phyloP scores from a whole-genome alignment of 2,888 invertebrate genomes.

The Baccha elongata region DNA sequence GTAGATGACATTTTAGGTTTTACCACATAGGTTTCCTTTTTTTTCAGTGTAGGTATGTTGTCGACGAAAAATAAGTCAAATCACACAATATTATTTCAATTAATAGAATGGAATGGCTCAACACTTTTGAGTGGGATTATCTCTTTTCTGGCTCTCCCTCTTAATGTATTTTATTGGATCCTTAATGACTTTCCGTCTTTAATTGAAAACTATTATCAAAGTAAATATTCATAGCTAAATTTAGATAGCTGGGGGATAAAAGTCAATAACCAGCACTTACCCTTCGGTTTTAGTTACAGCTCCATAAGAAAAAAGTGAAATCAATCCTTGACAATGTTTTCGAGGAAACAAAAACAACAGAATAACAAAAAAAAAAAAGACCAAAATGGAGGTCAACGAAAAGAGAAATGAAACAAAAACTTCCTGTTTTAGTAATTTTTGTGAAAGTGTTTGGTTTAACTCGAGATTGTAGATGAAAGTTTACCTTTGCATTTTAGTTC shows the following conservation, averaged over 20 bases:
- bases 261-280: constrained; percentile 17
- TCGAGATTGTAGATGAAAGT: constrained; percentile 20
- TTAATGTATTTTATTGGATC: constrained; percentile 2
- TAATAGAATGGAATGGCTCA: too few species aligned
- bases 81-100: too few species aligned
- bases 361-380: neutral
- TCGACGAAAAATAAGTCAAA: too few species aligned
- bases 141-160: too few species aligned
- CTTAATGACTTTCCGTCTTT: constrained; percentile 19
- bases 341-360: neutral
- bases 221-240: constrained; percentile 24
- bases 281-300: constrained; percentile 16
- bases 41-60: too few species aligned
- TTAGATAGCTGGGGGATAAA: constrained; percentile 50
- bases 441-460: constrained; percentile 37
- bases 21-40: too few species aligned
- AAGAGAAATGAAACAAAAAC: constrained; percentile 11
- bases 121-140: too few species aligned
- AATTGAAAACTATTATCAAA: constrained; percentile 57
- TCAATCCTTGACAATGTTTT: constrained; percentile 53
- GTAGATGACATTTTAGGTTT: too few species aligned
- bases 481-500: constrained; percentile 12
- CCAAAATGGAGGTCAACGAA: neutral
- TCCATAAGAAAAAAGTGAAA: constrained; percentile 31
- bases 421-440: constrained; percentile 23